Conservation (phyloP, 2,888 invertebrate genomes). For the Gandaritis pyraliata region DNA sequence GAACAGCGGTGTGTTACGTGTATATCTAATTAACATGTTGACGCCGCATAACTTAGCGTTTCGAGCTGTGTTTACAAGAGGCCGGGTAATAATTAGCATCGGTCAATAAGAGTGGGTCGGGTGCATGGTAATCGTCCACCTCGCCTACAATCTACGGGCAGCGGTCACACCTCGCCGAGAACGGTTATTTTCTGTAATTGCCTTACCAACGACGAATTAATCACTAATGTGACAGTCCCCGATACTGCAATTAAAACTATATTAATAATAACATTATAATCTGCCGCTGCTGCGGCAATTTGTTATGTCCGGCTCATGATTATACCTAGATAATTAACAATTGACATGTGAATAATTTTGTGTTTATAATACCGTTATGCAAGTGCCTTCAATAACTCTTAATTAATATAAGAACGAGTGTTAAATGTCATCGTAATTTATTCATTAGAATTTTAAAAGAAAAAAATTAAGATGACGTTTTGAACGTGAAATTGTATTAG, state of each 20-base stretch:
- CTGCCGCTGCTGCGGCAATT: conserved; percentile 53
- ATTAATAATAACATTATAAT: conserved; percentile 65
- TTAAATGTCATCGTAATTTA: conserved; percentile 19
- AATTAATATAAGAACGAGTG: conserved; percentile 16
- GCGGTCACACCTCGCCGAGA: conserved; percentile 66
- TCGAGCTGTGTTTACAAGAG: conserved; percentile 61
- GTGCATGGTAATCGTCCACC: conserved; percentile 56
- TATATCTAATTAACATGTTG: conserved; percentile 52
- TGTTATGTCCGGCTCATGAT: conserved; percentile 53
- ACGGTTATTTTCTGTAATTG: conserved; percentile 73
- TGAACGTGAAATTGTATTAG: conserved; percentile 29
- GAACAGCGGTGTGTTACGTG: conserved; percentile 44
- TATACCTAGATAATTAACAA: conserved; percentile 46
- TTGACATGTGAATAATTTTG: conserved; percentile 48
- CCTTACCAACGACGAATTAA: conserved; percentile 72
- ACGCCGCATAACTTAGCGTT: conserved; percentile 52
- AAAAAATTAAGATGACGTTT: conserved; percentile 27
- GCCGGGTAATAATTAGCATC: conserved; percentile 71
- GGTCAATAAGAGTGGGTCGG: conserved; percentile 66
- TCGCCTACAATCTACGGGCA: conserved; percentile 37
- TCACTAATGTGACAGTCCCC: conserved; percentile 73
- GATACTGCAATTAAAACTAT: conserved; percentile 59
- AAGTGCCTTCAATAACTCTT: conserved; percentile 33
- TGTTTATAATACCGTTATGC: conserved; percentile 42
- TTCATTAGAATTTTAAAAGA: conserved; percentile 20